Evolutionary conservation across 1,140 invertebrate species (phyloP), one percentile per base, ranked within the genome.

Genomic region (Megathymus violae): DNA sequence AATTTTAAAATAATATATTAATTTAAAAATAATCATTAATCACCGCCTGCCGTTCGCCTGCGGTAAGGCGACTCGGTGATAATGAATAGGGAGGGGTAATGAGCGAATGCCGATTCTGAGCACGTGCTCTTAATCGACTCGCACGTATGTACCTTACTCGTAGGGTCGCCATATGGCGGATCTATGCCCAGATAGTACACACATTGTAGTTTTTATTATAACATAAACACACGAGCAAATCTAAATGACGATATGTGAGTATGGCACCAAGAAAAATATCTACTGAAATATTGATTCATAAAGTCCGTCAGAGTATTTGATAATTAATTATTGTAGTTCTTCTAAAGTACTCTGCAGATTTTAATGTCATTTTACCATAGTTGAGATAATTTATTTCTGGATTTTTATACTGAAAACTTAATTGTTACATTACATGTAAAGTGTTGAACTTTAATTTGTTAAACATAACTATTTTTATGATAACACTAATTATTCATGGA

Each of bases 81-180:
- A 84, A 88, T 79, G 80, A 82, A 81, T 79, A 81, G 79, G 77
- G 81, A 63, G 74, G 71, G 68, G 71, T 83, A 88, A 85, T 83
- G 80, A 88, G 74, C 76, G 69, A 76, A 77, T 78, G 73, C 72
- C 74, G 74, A 85, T 88, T 85, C 81, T 41, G 69, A 74, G 74
- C 82, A 86, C 83, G 82, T 74, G 66, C 67, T 71, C 74, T 79
- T 84, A 86, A 84, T 85, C 78, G 80, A 80, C 72, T 76, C 73
- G 59, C 51, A 78, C 62, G 70, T 65, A 41, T 43, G 70, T 65
- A 41, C 44, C 14, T 19, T 59, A 51, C 61, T 36, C 4, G 25
- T 61, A 44, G 25, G 27, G 41, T 62, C 46, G 44, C 22, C 41
- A 51, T 11, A 40, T 59, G 54, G 43, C 43, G 27, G 27, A 10